These are phyloP conservation scores for Scytalopus superciliaris DNA, from an alignment of 2,113 vertebrate species.

Conservation along the genomic window DNA sequence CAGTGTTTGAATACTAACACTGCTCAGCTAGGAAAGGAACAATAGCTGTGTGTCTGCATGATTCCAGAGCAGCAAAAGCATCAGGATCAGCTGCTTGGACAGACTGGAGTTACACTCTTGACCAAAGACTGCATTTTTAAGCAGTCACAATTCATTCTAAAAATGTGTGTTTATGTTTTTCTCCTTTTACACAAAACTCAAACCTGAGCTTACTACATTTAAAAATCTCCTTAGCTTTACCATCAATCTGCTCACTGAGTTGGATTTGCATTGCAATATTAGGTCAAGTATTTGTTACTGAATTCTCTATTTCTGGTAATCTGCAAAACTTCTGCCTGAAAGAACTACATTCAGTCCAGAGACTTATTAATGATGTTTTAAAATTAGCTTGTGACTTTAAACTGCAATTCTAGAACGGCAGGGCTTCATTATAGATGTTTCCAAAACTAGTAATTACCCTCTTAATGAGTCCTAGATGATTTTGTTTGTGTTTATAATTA, in stretches of 20 bases:
- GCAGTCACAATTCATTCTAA: not conserved
- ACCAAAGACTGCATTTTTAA: not conserved
- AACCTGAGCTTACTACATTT: not conserved
- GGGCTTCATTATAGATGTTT: not conserved
- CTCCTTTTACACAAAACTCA: not conserved
- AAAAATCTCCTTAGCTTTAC: not conserved
- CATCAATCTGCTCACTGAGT: not conserved
- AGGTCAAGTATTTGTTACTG: not conserved
- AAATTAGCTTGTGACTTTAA: not conserved
- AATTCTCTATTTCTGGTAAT: not conserved
- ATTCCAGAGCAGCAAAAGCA: not conserved
- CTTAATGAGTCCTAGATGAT: not conserved
- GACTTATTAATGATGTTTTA: not conserved
- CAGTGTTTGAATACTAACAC: not conserved
- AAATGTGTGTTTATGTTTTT: not conserved
- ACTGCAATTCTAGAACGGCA: not conserved
- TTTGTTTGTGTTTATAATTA: not conserved
- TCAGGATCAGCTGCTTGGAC: not conserved
- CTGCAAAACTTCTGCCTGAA: not conserved
- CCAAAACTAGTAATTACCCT: not conserved
- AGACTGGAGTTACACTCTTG: not conserved
- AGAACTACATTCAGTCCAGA: not conserved
- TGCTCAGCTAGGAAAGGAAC: not conserved
- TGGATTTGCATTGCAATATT: not conserved
- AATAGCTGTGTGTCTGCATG: rapidly evolving